Evolutionary conservation across 2,113 vertebrate species (phyloP).

Genomic region (Penelope pileata): DNA sequence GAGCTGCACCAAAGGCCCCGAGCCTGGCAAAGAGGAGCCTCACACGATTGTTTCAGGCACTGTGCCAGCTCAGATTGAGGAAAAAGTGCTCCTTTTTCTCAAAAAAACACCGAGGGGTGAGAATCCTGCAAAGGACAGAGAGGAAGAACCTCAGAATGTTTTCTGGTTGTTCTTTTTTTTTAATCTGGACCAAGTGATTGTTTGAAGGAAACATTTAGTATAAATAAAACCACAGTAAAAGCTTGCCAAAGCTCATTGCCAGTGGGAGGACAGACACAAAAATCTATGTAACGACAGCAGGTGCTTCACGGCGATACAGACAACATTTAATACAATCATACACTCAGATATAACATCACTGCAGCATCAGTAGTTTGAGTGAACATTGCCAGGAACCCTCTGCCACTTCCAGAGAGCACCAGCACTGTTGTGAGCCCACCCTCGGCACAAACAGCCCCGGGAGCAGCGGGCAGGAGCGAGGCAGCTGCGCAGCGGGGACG

Average conservation of each 20-base stretch:
- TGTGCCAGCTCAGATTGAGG: neutral
- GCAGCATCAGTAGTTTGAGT: neutral
- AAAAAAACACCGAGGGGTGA: neutral
- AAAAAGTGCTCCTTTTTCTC: accelerated
- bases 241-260: neutral
- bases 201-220: neutral
- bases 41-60: no score
- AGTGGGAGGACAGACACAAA: neutral
- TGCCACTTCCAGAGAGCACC: neutral
- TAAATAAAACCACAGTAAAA: neutral
- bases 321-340: neutral
- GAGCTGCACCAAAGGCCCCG: neutral
- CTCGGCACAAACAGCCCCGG: accelerated
- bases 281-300: neutral
- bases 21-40: neutral
- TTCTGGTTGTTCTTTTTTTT: no score
- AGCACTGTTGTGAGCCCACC: accelerated
- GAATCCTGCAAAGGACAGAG: neutral
- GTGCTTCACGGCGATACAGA: neutral
- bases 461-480: neutral
- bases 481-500: accelerated
- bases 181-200: neutral
- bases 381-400: neutral
- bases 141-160: neutral
- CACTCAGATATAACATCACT: neutral